Base-by-base conservation (phyloP, 2,888 invertebrate species). In the Stegophylla sp. region DNA sequence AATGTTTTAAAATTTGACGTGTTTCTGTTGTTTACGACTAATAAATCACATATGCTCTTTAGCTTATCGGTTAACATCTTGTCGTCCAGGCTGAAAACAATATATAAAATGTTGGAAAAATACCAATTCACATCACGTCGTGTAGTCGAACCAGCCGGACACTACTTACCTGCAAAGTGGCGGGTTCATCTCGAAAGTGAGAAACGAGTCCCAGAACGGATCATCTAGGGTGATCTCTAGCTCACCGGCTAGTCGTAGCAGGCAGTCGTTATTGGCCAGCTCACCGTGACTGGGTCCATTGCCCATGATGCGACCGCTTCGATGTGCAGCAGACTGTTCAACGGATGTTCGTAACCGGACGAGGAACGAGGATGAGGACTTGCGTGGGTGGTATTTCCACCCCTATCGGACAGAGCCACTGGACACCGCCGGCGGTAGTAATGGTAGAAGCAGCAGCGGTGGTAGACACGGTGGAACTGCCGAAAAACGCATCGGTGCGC, bases 201-300 rank as follows among this genome's bases (percentile, higher is more conserved):
- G 88, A 83, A 99, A 90, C 84, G 93, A 92, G 86, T 95, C 95
- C 98, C 98, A 99, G 87, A 95, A 97, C 0, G 93, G 93, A 86
- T 96, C 94, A 86, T 95, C 95, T 10, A 92, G 90, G 7, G 93
- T 90, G 84, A 99, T 93, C 53, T 91, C 88, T 83, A 95, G 93
- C 53, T 90, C 89, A 0, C 95, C 92, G 83, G 93, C 92, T 86
- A 98, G 94, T 83, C 90, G 90, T 82, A 90, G 89, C 69, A 98
- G 88, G 85, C 92, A 91, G 85, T 93, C 93, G 87, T 97, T 98
- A 83, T 89, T 90, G 41, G 92, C 89, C 83, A 97, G 88, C 86
- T 97, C 94, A 75, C 91, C 90, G 85, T 93, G 91, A 87, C 94
- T 95, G 83, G 93, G 90, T 84, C 93, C 91, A 82, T 93, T 90